phyloP scores from a whole-genome alignment of 2,113 vertebrate species.

The Cinclus cinclus region DNA sequence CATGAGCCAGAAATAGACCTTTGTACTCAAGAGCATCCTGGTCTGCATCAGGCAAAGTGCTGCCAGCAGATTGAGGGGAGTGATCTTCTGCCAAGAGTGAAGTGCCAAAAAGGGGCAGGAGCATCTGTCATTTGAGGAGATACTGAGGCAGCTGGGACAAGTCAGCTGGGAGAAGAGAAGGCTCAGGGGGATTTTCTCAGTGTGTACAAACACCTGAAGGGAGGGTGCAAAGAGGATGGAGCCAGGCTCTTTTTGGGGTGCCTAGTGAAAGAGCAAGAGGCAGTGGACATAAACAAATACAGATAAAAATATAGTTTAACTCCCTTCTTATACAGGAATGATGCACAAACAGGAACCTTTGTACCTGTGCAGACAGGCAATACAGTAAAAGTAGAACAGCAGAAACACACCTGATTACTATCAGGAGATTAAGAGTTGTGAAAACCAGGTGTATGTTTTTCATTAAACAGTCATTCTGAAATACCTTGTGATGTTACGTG shows the following conservation, averaged over 20 bases:
- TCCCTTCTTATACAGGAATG: background rate
- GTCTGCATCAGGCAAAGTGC: background rate
- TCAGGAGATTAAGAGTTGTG: background rate
- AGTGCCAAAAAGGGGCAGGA: background rate
- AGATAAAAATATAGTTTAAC: background rate
- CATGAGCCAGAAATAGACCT: background rate
- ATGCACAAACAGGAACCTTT: background rate
- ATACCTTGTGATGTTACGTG: background rate
- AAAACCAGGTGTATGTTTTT: background rate
- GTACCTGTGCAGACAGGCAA: background rate
- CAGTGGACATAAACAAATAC: background rate
- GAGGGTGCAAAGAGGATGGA: background rate
- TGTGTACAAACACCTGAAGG: background rate
- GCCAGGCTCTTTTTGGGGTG: background rate
- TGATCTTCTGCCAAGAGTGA: background rate
- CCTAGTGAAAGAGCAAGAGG: background rate
- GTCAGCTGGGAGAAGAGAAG: background rate
- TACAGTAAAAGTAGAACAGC: background rate
- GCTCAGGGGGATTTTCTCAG: background rate
- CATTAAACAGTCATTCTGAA: background rate
- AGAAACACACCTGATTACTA: background rate
- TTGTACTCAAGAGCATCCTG: background rate
- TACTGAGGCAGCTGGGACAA: background rate
- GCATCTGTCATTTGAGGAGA: background rate
- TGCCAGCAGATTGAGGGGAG: background rate